Evolutionary conservation across 2,113 vertebrate species (phyloP).

Genomic region (Nanger granti): DNA sequence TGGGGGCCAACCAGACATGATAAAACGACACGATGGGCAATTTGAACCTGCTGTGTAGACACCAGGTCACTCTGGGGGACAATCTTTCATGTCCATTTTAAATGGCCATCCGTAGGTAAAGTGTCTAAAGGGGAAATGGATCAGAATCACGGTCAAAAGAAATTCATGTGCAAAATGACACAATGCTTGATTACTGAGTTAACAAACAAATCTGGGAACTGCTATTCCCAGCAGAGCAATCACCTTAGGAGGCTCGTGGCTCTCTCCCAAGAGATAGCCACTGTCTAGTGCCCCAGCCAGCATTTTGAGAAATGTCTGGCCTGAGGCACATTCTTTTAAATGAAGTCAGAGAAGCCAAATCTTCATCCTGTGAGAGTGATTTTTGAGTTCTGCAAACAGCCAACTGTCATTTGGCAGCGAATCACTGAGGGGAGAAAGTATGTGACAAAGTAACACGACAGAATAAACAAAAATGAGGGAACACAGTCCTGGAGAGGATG

Average conservation of each 20-base stretch:
- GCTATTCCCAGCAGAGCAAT: not conserved
- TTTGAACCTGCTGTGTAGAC: rapidly evolving
- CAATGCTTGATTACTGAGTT: not conserved
- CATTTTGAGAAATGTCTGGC: not conserved
- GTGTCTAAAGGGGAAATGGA: not conserved
- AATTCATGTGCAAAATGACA: not conserved
- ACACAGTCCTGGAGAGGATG: not conserved
- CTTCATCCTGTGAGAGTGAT: not conserved
- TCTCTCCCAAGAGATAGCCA: not conserved
- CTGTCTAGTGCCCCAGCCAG: not conserved
- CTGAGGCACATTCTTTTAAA: not conserved
- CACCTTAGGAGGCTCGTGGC: not conserved
- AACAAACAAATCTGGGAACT: not conserved
- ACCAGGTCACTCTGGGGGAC: not conserved
- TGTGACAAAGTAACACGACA: not conserved
- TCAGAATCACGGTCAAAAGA: not conserved
- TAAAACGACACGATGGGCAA: not conserved
- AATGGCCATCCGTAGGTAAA: not conserved
- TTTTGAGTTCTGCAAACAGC: not conserved
- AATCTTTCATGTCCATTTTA: not conserved
- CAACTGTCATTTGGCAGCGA: not conserved
- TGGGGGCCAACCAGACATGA: not conserved
- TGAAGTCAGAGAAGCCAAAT: not conserved
- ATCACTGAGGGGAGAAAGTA: not conserved
- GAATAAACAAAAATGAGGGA: not conserved